Evolutionary conservation across 1,140 invertebrate species (phyloP).

Genomic region (Brachionus koreanus): DNA sequence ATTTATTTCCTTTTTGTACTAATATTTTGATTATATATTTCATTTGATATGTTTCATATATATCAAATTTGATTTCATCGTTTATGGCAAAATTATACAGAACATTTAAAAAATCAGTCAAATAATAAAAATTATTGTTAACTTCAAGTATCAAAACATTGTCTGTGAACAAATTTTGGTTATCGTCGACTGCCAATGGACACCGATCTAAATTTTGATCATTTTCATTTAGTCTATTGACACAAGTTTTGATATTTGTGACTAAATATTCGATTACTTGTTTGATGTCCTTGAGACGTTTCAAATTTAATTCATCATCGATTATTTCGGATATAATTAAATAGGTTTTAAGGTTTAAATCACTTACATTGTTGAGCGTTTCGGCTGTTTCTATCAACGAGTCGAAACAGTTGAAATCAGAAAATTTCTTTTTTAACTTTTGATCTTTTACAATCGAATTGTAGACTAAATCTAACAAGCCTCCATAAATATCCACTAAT

Average conservation of each 20-base stretch:
- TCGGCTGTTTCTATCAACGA: background rate
- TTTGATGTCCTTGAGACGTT: background rate
- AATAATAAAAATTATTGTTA: conserved; percentile 9
- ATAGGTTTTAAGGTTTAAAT: conserved; percentile 11
- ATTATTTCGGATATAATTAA: conserved; percentile 7
- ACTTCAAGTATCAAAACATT: background rate
- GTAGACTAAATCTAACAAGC: background rate
- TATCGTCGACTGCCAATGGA: background rate
- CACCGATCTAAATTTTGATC: background rate
- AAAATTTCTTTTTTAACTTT: background rate
- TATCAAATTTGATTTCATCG: conserved; percentile 10
- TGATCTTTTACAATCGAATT: background rate
- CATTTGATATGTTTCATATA: conserved; percentile 7
- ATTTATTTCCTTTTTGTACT: background rate
- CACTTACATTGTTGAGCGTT: background rate
- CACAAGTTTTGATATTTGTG: background rate
- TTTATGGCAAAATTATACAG: conserved; percentile 21
- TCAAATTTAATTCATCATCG: conserved; percentile 13
- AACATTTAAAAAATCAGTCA: conserved; percentile 29
- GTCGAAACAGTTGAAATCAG: background rate
- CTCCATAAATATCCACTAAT: background rate
- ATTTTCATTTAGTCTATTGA: conserved; percentile 23
- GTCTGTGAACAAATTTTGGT: background rate
- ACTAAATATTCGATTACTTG: conserved; percentile 6
- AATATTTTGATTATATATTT: background rate